Conservation (phyloP, 2,797 vertebrate species). For the Onychomys leucogaster region DNA sequence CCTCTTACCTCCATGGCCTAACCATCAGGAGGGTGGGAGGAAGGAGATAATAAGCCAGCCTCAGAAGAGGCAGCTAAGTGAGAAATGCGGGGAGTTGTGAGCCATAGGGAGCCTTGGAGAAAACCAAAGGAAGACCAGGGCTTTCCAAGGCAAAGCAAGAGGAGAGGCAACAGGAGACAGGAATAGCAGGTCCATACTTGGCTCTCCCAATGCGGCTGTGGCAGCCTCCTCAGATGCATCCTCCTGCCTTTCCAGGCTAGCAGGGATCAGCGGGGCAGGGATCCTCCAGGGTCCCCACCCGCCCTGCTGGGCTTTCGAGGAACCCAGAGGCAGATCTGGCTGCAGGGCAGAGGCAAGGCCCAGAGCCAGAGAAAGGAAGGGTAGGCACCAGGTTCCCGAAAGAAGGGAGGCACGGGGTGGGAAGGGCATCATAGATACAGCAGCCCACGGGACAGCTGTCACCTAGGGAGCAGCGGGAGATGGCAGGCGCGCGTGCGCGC, state of each 20-base stretch:
- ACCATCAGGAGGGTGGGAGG: neutral
- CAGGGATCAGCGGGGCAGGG: constrained; percentile 84
- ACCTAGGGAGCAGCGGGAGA: neutral
- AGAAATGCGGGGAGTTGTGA: neutral
- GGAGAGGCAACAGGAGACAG: neutral
- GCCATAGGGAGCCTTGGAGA: neutral
- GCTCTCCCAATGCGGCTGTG: neutral
- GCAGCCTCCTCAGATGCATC: constrained; percentile 36
- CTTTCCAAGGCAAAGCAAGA: neutral
- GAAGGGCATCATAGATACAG: neutral
- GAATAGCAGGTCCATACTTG: neutral
- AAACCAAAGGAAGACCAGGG: neutral
- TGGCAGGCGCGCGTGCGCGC: neutral
- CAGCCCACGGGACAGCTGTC: constrained; percentile 35
- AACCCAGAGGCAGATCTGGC: constrained; percentile 63
- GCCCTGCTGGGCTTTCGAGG: constrained; percentile 76
- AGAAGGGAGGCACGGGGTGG: neutral
- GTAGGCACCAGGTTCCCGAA: neutral
- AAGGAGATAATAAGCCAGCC: neutral
- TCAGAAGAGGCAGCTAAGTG: neutral
- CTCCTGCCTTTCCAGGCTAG: constrained; percentile 87
- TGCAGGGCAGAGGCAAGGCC: neutral
- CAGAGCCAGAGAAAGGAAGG: neutral
- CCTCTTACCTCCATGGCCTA: constrained; percentile 63
- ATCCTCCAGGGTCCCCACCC: constrained; percentile 88